phyloP scores from a whole-genome alignment of 2,113 vertebrate genomes.

The Aspiorhynchus laticeps region DNA sequence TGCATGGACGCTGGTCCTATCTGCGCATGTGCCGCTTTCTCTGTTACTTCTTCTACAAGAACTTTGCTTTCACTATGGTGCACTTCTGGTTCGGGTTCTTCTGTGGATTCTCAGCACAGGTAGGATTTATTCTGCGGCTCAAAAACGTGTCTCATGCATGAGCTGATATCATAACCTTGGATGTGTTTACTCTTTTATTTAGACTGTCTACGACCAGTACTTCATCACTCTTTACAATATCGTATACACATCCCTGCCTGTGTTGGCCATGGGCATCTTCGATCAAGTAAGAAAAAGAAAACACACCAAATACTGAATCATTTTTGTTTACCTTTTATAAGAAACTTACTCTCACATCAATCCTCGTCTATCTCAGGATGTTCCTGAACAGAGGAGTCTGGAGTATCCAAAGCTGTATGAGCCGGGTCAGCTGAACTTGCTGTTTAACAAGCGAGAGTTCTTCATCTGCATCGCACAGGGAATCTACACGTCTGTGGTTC shows the following conservation, averaged over 20 bases:
- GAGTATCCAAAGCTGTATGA: slow-evolving; percentile 94
- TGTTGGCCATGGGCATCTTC: slow-evolving; percentile 96
- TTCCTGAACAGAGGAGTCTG: slow-evolving; percentile 90
- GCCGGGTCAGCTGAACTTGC: slow-evolving; percentile 93
- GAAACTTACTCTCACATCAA: not conserved
- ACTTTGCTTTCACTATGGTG: slow-evolving; percentile 98
- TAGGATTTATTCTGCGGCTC: slow-evolving; percentile 53
- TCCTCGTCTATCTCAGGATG: slow-evolving; percentile 75
- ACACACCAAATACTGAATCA: not conserved
- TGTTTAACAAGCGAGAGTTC: slow-evolving; percentile 97
- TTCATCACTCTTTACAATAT: slow-evolving; percentile 98
- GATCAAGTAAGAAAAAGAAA: slow-evolving; percentile 82
- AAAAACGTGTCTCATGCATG: slow-evolving; percentile 52
- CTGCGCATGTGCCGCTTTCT: slow-evolving; percentile 97
- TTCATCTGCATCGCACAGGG: slow-evolving; percentile 96
- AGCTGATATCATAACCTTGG: slow-evolving; percentile 45
- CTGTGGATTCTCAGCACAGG: slow-evolving; percentile 96
- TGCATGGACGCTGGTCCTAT: slow-evolving; percentile 97
- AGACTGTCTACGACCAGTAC: slow-evolving; percentile 96
- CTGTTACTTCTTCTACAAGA: slow-evolving; percentile 99
- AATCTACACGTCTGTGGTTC: slow-evolving; percentile 91
- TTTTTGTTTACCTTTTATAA: not conserved
- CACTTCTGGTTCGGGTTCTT: slow-evolving; percentile 99
- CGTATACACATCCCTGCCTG: slow-evolving; percentile 93
- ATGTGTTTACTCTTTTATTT: slow-evolving; percentile 28